phyloP scores from a whole-genome alignment of 2,888 invertebrate genomes.

The Polymixis flavicincta region DNA sequence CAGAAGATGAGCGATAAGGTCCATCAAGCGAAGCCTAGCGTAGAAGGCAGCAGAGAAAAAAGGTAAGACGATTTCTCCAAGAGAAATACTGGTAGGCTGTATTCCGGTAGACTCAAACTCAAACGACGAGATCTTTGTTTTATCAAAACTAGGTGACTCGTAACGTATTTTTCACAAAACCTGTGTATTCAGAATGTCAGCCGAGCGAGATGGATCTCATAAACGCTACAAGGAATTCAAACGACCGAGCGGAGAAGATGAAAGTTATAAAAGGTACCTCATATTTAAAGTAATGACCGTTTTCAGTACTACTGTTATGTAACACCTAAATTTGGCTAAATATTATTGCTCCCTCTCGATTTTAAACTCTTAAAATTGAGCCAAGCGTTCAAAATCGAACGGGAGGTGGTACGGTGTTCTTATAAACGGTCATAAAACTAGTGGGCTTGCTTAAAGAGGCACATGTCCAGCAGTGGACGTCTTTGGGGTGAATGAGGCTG shows the following conservation, averaged over 20 bases:
- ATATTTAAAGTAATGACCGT: constrained; percentile 42
- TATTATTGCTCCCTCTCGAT: neutral
- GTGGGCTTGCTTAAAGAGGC: neutral
- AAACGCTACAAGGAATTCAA: constrained; percentile 68
- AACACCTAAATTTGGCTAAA: neutral
- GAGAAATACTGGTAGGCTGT: neutral
- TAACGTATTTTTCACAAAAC: neutral
- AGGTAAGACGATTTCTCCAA: constrained; percentile 64
- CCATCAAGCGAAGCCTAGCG: constrained; percentile 68
- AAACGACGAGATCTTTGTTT: neutral
- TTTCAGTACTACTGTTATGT: neutral
- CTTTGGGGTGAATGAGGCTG: neutral
- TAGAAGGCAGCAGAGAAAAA: constrained; percentile 71
- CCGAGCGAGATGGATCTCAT: constrained; percentile 21
- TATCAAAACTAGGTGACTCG: neutral
- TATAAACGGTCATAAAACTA: too few relatives aligned
- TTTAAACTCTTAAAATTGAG: neutral
- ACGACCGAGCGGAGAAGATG: constrained; percentile 68
- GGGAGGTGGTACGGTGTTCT: neutral
- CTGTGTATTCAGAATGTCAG: constrained; percentile 43
- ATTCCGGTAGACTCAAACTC: neutral
- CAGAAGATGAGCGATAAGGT: constrained; percentile 86
- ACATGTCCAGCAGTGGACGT: neutral
- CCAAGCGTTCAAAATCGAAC: neutral
- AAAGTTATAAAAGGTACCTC: constrained; percentile 76